Evolutionary conservation across 2,797 vertebrate genomes (phyloP).

Genomic region (Astyanax mexicanus): DNA sequence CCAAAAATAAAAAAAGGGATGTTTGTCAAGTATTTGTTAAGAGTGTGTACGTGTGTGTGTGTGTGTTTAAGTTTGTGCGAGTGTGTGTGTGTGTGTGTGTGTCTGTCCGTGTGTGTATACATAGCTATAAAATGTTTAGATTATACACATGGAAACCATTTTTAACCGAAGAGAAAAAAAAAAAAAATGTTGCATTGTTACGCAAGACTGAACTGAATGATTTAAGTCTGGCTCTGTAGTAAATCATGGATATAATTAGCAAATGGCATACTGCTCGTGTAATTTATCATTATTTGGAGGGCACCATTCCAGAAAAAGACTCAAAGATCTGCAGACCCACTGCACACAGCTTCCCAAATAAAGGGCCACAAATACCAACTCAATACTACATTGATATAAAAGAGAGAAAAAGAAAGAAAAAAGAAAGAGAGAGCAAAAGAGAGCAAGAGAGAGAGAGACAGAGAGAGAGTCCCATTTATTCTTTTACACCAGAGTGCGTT

Average conservation of each 20-base stretch:
- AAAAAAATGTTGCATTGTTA: constrained; percentile 97
- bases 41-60: no score
- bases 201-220: constrained; percentile 99
- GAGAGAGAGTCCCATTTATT: constrained; percentile 69
- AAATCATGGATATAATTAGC: constrained; percentile 99
- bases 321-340: constrained; percentile 97
- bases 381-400: constrained; percentile 94
- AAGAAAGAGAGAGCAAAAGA: constrained; percentile 69
- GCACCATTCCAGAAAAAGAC: constrained; percentile 99
- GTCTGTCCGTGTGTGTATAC: constrained; percentile 67
- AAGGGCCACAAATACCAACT: constrained; percentile 96
- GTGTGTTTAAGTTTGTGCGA: no score
- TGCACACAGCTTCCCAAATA: constrained; percentile 97
- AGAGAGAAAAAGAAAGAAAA: constrained; percentile 71
- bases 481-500: constrained; percentile 79
- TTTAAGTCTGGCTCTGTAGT: constrained; percentile 99
- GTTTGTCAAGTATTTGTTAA: constrained; percentile 82
- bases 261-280: constrained; percentile 99
- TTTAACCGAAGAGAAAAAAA: constrained; percentile 92
- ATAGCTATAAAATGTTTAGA: constrained; percentile 95
- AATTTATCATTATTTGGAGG: constrained; percentile 99
- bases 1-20: constrained; percentile 82
- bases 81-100: constrained; percentile 69
- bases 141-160: constrained; percentile 99
- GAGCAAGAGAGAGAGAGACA: constrained; percentile 68